Evolutionary conservation across 2,888 invertebrate genomes (phyloP).

Genomic region (Caenorhabditis imperialis): DNA sequence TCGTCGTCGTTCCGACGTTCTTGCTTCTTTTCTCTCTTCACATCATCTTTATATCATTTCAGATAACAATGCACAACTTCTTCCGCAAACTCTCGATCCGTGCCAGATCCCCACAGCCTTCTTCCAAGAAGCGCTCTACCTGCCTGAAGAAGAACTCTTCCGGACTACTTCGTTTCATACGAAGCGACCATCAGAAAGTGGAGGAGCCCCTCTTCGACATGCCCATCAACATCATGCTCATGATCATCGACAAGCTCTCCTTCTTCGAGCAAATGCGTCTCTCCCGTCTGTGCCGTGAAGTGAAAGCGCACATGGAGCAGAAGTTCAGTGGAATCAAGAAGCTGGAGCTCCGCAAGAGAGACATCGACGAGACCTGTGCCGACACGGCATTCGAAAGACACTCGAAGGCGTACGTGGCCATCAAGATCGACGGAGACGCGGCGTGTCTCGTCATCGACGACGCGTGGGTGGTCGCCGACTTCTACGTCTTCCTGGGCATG

Average conservation of each 20-base stretch:
- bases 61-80: slow-evolving; percentile 38
- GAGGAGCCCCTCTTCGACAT: slow-evolving; percentile 24
- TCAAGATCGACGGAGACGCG: slow-evolving; percentile 44
- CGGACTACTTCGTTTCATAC: slow-evolving; percentile 38
- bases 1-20: too few species aligned
- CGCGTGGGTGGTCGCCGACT: slow-evolving; percentile 72
- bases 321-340: slow-evolving; percentile 50
- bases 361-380: slow-evolving; percentile 48
- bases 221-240: slow-evolving; percentile 21
- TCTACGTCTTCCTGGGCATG: slow-evolving; percentile 62
- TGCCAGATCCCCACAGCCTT: slow-evolving; percentile 20
- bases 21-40: not conserved
- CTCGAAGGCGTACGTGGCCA: slow-evolving; percentile 54
- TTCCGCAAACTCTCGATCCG: slow-evolving; percentile 51
- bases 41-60: not conserved
- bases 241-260: slow-evolving; percentile 47
- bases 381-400: slow-evolving; percentile 42
- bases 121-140: slow-evolving; percentile 26
- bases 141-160: slow-evolving; percentile 36
- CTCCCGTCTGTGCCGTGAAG: slow-evolving; percentile 29
- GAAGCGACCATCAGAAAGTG: slow-evolving; percentile 12
- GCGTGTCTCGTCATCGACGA: slow-evolving; percentile 62
- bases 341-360: slow-evolving; percentile 57
- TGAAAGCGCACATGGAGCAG: slow-evolving; percentile 48
- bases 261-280: slow-evolving; percentile 58